A percentile compares a stretch with the other conserved stretches of the same genome.
Conservation (phyloP, 2,113 vertebrate genomes). For the Protobothrops flavoviridis region DNA sequence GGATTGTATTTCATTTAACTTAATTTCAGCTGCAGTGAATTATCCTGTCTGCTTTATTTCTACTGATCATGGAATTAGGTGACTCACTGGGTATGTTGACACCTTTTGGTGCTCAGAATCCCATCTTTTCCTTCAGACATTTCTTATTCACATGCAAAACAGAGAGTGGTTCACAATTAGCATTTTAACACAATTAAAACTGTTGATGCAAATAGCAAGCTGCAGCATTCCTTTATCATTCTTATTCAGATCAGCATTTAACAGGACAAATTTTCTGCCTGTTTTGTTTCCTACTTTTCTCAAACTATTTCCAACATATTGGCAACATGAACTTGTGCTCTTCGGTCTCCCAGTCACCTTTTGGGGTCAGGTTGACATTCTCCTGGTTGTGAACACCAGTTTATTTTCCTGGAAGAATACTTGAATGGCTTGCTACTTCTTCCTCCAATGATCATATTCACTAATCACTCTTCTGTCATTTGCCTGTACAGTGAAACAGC, state of each 20-base stretch:
- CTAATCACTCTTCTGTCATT: too few relatives aligned
- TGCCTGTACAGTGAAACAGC: too few relatives aligned
- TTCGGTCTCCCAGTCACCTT: too few relatives aligned
- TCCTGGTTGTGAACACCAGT: too few relatives aligned
- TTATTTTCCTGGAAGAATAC: too few relatives aligned
- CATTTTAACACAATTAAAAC: slow-evolving; percentile 58
- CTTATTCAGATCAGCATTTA: not conserved
- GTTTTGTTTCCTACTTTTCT: too few relatives aligned
- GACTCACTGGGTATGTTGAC: slow-evolving; percentile 57
- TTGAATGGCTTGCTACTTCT: too few relatives aligned
- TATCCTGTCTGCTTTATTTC: slow-evolving; percentile 58
- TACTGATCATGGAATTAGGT: slow-evolving; percentile 58
- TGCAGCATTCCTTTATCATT: slow-evolving; percentile 45
- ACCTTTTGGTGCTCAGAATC: slow-evolving; percentile 55
- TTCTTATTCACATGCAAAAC: slow-evolving; percentile 52
- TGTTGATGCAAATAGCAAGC: slow-evolving; percentile 59
- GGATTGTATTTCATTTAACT: slow-evolving; percentile 60
- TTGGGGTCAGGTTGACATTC: too few relatives aligned
- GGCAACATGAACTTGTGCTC: too few relatives aligned
- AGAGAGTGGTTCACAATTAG: slow-evolving; percentile 58
- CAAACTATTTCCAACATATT: too few relatives aligned
- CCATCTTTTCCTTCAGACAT: slow-evolving; percentile 53
- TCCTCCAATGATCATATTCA: too few relatives aligned
- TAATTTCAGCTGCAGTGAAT: slow-evolving; percentile 58
- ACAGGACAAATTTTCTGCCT: too few relatives aligned